A percentile compares a stretch with the other conserved stretches of the same genome.
Evolutionary conservation across 2,113 vertebrate species (phyloP).

Genomic region (Pseudopipra pipra): DNA sequence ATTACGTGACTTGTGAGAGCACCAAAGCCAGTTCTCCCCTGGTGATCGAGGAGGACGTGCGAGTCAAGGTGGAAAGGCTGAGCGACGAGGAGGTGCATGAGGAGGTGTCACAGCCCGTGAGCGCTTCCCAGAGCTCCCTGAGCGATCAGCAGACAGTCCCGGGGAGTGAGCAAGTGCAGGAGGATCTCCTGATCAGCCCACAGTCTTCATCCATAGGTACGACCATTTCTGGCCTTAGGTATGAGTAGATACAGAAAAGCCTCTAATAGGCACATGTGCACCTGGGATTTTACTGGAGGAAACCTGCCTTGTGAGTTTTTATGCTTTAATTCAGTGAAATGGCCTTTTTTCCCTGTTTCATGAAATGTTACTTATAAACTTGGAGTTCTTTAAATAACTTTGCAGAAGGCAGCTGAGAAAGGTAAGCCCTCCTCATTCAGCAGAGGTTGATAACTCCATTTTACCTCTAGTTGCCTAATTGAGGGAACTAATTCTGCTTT

Average conservation of each 20-base stretch:
- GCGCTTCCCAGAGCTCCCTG: constrained; percentile 94
- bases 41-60: constrained; percentile 88
- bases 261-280: not conserved
- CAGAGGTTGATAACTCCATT: not conserved
- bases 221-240: not conserved
- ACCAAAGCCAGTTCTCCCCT: constrained; percentile 83
- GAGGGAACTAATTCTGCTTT: not conserved
- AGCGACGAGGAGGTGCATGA: constrained; percentile 97
- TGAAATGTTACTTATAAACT: not conserved
- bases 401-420: not conserved
- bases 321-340: not conserved
- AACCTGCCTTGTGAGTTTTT: not conserved
- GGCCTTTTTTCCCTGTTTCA: not conserved
- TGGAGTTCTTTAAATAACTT: not conserved
- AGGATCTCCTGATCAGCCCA: constrained; percentile 97
- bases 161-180: constrained; percentile 94
- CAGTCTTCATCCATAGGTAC: constrained; percentile 98
- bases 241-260: not conserved
- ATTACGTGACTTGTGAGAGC: constrained; percentile 94
- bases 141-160: constrained; percentile 98
- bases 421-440: not conserved
- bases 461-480: not conserved
- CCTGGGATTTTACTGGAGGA: not conserved
- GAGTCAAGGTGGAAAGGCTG: constrained; percentile 93
- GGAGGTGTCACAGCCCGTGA: constrained; percentile 90